Evolutionary conservation across 2,113 vertebrate genomes (phyloP), one percentile per base, ranked within the genome.

Genomic region (Pseudopodoces humilis): DNA sequence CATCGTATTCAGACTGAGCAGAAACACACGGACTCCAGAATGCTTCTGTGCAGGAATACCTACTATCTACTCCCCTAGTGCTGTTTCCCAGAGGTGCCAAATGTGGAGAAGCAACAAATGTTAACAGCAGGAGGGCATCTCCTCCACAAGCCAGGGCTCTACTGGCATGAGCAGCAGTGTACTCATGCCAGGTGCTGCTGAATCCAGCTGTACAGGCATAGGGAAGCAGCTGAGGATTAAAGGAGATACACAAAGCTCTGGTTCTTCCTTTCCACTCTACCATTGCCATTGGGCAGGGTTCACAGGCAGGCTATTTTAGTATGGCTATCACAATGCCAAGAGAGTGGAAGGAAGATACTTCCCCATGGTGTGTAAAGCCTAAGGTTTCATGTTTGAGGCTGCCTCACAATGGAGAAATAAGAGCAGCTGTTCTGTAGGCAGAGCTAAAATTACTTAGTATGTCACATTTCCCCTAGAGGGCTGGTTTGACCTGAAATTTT

Each of bases 401-500:
- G 18, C 9, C 52, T 88, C 79, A 56, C 2, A 2, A 43, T 7
- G 15, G 15, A 95, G 83, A 86, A 94, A 43, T 55, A 80, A 44
- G 3, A 49, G 43, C 59, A 68, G 56, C n/a, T 90, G 77, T 93
- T 86, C 79, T 87, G 65, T 16, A 68, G 4, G 2, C 25, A 65
- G 44, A 71, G 56, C 62, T 78, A 83, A 56, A 96, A 95, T 35
- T 47, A 56, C 44, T 94, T 83, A 80, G 13, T 67, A 46, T 50
- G 63, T 81, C 60, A 5, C 25, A 6, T 70, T 68, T 86, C 18
- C 92, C 86, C 83, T 46, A 17, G 64, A 88, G 92, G 56, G 41
- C 53, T 83, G 49, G n/a, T 68, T 27, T 92, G 92, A 93, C 92
- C 92, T 88, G 72, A 86, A 96, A 93, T 86, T 88, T 95, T 81